Conservation (phyloP, 2,888 invertebrate genomes). For the Eudasyphora cyanicolor region DNA sequence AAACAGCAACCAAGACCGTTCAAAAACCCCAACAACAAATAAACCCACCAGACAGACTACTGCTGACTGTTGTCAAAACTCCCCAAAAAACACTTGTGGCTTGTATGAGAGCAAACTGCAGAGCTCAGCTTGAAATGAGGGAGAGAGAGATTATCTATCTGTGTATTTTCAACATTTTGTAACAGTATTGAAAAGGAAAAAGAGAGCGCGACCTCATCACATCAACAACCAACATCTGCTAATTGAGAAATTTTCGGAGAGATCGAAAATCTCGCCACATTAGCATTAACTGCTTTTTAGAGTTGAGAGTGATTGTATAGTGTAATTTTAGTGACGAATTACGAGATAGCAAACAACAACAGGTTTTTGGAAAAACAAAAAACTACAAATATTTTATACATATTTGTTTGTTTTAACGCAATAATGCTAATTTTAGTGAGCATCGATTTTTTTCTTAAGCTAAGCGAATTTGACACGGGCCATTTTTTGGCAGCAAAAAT, state of each 20-base stretch:
- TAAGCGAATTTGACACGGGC: not conserved
- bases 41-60: too few relatives aligned
- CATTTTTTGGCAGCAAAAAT: not conserved
- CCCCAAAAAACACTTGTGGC: not conserved
- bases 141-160: slow-evolving; percentile 1
- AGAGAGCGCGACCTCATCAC: not conserved
- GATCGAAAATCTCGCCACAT: slow-evolving; percentile 10
- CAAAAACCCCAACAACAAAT: not conserved
- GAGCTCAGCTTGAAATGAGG: not conserved
- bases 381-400: not conserved
- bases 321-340: slow-evolving; percentile 15
- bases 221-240: not conserved
- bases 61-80: slow-evolving; percentile 17
- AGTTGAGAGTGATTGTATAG: too few relatives aligned
- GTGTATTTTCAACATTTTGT: too few relatives aligned
- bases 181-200: not conserved
- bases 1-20: not conserved
- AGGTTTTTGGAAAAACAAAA: not conserved
- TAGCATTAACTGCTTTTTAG: not conserved
- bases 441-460: not conserved
- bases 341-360: not conserved
- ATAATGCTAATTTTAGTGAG: slow-evolving; percentile 19
- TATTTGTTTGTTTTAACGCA: slow-evolving; percentile 22
- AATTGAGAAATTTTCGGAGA: slow-evolving; percentile 10
- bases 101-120: not conserved